These are phyloP conservation scores for Cantharis rufa DNA, from an alignment of 2,888 invertebrate genomes.

Conservation along the genomic window DNA sequence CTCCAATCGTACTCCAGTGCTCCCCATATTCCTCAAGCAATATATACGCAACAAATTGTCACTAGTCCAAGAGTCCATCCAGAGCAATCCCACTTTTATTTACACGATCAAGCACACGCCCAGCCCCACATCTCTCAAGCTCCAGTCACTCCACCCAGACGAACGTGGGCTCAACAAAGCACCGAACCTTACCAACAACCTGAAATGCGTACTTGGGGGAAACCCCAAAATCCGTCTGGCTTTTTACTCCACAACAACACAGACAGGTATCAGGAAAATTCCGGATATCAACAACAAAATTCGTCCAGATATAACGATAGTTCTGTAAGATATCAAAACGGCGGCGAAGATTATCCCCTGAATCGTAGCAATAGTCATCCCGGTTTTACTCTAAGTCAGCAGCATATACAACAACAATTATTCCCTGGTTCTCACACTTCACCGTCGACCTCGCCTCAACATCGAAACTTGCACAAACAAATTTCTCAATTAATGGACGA, in stretches of 20 bases:
- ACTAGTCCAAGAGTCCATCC: slow-evolving; percentile 34
- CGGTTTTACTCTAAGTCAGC: slow-evolving; percentile 63
- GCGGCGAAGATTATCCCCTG: slow-evolving; percentile 64
- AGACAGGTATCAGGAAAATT: slow-evolving; percentile 38
- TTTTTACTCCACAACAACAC: slow-evolving; percentile 70
- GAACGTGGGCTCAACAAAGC: slow-evolving; percentile 71
- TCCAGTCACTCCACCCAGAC: slow-evolving; percentile 60
- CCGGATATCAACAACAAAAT: slow-evolving; percentile 36
- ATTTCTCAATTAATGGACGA: slow-evolving; percentile 57
- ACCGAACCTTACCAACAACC: slow-evolving; percentile 40
- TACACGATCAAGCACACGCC: slow-evolving; percentile 68
- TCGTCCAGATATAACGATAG: slow-evolving; percentile 22
- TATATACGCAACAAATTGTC: slow-evolving; percentile 59
- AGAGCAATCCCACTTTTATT: slow-evolving; percentile 71
- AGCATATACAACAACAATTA: slow-evolving; percentile 56
- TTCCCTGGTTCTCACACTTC: slow-evolving; percentile 57
- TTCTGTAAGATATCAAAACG: slow-evolving; percentile 63
- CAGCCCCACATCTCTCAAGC: slow-evolving; percentile 56
- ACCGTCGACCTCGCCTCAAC: slow-evolving; percentile 68
- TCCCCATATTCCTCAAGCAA: slow-evolving; percentile 59
- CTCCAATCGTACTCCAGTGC: slow-evolving; percentile 54
- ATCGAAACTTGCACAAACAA: slow-evolving; percentile 63
- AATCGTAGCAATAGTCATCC: slow-evolving; percentile 60
- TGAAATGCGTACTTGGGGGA: slow-evolving; percentile 52
- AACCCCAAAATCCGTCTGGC: slow-evolving; percentile 55